Percentiles rank a stretch among this genome's conserved stretches.
phyloP scores from a whole-genome alignment of 2,888 invertebrate species.

The Hirtodrosophila duncani region DNA sequence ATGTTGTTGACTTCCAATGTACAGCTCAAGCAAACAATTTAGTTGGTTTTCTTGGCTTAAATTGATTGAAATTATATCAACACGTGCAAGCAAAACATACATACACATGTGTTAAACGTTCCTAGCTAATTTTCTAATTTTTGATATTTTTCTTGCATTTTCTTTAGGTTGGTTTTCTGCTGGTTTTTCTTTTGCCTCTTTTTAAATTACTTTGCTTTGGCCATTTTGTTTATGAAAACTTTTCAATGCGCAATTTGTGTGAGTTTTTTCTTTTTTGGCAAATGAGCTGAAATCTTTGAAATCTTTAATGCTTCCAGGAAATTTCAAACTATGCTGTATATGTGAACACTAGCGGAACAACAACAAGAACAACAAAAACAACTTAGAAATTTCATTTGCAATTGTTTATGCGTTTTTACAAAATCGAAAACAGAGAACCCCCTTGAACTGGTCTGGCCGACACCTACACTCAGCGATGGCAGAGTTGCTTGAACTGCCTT shows the following conservation, averaged over 20 bases:
- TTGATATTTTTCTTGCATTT: constrained; percentile 12
- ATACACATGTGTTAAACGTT: background rate
- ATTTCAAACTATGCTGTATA: constrained; percentile 42
- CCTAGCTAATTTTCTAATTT: constrained; percentile 7
- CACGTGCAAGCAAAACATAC: constrained; percentile 33
- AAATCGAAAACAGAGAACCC: constrained; percentile 16
- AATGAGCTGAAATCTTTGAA: constrained; percentile 21
- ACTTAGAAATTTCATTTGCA: background rate
- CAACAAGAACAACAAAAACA: constrained; percentile 10
- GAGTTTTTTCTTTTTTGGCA: background rate
- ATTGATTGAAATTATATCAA: constrained; percentile 24
- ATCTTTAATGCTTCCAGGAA: constrained; percentile 58
- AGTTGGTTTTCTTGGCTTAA: too few species aligned
- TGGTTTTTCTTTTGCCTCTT: constrained; percentile 5
- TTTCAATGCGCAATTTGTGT: constrained; percentile 24
- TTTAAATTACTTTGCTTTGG: constrained; percentile 33
- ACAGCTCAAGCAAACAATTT: too few species aligned
- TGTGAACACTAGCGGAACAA: too few species aligned
- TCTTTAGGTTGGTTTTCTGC: background rate
- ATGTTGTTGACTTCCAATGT: too few species aligned
- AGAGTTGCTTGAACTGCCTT: constrained; percentile 35
- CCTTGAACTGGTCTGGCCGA: constrained; percentile 45
- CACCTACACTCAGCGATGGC: too few species aligned
- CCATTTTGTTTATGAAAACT: constrained; percentile 53
- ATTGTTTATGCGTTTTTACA: constrained; percentile 43